phyloP scores from a whole-genome alignment of 1,140 invertebrate species.

The Philopotamus ludificatus region DNA sequence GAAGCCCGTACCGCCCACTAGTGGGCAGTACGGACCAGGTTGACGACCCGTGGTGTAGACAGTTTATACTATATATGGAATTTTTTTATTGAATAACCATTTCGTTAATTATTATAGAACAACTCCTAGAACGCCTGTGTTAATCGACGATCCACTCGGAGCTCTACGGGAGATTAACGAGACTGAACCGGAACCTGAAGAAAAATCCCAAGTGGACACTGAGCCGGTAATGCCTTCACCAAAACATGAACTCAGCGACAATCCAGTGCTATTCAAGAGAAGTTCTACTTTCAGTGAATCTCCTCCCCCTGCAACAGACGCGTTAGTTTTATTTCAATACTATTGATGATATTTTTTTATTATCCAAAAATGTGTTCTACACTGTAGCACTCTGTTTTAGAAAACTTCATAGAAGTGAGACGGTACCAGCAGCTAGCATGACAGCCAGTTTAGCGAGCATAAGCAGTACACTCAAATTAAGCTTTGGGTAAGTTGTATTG shows the following conservation, averaged over 20 bases:
- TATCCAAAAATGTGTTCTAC: conserved; percentile 23
- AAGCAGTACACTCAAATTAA: conserved; percentile 77
- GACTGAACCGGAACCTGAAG: conserved; percentile 34
- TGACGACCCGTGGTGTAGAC: too few relatives aligned
- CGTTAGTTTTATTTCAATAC: conserved; percentile 45
- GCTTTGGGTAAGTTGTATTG: conserved; percentile 71
- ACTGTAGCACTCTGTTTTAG: conserved; percentile 44
- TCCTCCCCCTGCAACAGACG: conserved; percentile 45
- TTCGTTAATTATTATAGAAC: too few relatives aligned
- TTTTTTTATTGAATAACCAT: too few relatives aligned
- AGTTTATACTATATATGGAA: too few relatives aligned
- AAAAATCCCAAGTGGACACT: conserved; percentile 25
- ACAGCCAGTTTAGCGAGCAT: conserved; percentile 74
- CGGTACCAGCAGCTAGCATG: conserved; percentile 72
- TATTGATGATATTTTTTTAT: neutral
- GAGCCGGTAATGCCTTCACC: conserved; percentile 41
- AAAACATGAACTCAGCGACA: conserved; percentile 52
- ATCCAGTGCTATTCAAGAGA: conserved; percentile 58
- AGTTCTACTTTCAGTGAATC: conserved; percentile 64
- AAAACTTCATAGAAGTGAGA: conserved; percentile 76
- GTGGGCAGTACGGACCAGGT: too few relatives aligned
- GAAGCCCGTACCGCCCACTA: too few relatives aligned
- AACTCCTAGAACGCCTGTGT: conserved; percentile 75
- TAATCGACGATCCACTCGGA: conserved; percentile 88
- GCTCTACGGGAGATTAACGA: conserved; percentile 63